Base-by-base conservation (phyloP, 1,140 invertebrate genomes). In the Hylaeus volcanicus region DNA sequence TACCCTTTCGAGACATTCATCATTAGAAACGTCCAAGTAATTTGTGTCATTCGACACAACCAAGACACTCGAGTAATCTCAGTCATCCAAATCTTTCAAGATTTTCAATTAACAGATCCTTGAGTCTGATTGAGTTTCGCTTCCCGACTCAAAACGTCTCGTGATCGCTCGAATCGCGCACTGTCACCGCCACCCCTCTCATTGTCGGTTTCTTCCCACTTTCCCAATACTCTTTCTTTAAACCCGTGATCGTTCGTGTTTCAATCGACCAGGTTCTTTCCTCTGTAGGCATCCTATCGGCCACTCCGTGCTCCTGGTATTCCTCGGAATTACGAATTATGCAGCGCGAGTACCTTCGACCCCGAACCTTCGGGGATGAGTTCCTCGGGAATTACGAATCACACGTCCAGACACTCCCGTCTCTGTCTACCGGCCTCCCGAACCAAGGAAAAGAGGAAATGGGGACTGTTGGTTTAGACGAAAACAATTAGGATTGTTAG, bases 301-400 rank as follows among this genome's bases (percentile, higher is more conserved):
- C 60, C 70, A 58, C 71, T 74, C 79, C 79, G 79, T 78, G 56
- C 76, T 70, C 64, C 53, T 43, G 58, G 14, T 81, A 70, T 77
- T 88, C 81, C 77, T 81, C 68, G 64, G 82, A 84, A 88, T 84
- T 88, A 88, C 86, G 81, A 88, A 87, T 84, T 84, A 88, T 88
- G 84, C 87, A 79, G 61, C 64, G 64, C 66, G 77, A 86, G 82
- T 71, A 3, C 77, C 75, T 88, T 78, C 72, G 77, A 70, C 45
- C 43, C 51, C 51, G 53, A 14, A 4, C 55, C 56, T 45, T 9
- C 11, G 45, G 71, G 61, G 84, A 88, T 82, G 85, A 86, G 74
- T 84, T 87, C 75, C 76, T 69, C 79, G 60, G 64, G 86, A 87
- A 87, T 87, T 87, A 87, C 86, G 84, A 87, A 87, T 87, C 84